phyloP scores from a whole-genome alignment of 2,797 vertebrate species.

The Pelochelys cantorii region DNA sequence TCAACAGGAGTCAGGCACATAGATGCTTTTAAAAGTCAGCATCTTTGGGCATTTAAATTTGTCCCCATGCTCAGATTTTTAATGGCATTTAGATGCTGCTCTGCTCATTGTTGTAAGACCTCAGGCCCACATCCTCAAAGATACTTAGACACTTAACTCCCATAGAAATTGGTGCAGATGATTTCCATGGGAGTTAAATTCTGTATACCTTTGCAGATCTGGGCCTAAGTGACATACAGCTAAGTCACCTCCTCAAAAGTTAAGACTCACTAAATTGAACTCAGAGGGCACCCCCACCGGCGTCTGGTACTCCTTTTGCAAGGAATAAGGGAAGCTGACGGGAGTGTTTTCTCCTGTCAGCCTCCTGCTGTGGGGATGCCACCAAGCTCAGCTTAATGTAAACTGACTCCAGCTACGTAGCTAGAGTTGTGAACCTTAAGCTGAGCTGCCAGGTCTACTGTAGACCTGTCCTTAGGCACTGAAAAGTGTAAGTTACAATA shows the following conservation, averaged over 20 bases:
- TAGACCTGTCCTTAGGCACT: neutral
- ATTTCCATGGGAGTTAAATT: neutral
- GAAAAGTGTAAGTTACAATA: neutral
- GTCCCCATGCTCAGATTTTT: neutral
- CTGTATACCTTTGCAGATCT: neutral
- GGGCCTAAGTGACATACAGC: neutral
- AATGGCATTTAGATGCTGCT: neutral
- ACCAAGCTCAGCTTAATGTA: too few species aligned
- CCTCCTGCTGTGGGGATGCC: too few species aligned
- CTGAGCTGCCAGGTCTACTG: too few species aligned
- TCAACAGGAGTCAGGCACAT: neutral
- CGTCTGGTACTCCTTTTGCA: too few species aligned
- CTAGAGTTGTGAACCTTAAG: too few species aligned
- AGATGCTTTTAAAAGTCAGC: neutral
- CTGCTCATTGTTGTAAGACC: neutral
- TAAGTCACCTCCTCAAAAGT: neutral
- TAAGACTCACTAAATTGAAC: neutral
- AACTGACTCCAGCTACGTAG: too few species aligned
- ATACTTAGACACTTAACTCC: neutral
- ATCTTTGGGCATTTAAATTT: neutral
- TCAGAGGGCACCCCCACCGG: too few species aligned
- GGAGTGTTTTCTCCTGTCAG: too few species aligned
- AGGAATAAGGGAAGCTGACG: too few species aligned
- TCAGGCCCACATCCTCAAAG: neutral
- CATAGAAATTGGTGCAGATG: neutral